Percentiles rank a stretch among this genome's conserved stretches.
phyloP scores from a whole-genome alignment of 2,113 vertebrate genomes.

The Aspidoscelis tigris region DNA sequence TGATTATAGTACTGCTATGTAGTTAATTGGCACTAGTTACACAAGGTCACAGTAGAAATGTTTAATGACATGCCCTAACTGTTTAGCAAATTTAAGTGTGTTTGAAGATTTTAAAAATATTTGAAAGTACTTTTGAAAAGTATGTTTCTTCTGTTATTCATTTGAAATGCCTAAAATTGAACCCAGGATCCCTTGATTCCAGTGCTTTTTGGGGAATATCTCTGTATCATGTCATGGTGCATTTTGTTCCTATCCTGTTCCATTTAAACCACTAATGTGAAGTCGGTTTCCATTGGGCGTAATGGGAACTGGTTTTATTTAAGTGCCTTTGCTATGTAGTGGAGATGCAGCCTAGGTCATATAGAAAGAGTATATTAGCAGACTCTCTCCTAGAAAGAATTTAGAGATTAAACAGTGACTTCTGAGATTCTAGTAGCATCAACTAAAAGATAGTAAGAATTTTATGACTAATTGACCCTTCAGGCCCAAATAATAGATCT shows the following conservation, averaged over 20 bases:
- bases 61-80: too few species aligned
- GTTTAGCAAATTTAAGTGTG: too few species aligned
- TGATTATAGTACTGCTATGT: too few species aligned
- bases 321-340: too few species aligned
- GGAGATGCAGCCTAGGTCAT: too few species aligned
- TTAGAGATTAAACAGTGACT: neutral
- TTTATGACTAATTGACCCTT: neutral
- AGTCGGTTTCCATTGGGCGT: too few species aligned
- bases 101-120: neutral
- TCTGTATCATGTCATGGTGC: neutral
- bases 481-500: neutral
- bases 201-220: neutral
- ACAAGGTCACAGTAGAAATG: too few species aligned
- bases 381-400: neutral
- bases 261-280: neutral
- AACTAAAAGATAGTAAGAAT: neutral
- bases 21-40: too few species aligned
- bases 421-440: neutral
- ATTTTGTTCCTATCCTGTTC: neutral
- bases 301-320: too few species aligned
- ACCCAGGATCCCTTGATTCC: neutral
- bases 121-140: neutral
- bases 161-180: neutral
- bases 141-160: neutral
- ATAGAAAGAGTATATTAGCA: too few species aligned